Conservation (phyloP, 2,113 vertebrate genomes). For the Etia nguti region DNA sequence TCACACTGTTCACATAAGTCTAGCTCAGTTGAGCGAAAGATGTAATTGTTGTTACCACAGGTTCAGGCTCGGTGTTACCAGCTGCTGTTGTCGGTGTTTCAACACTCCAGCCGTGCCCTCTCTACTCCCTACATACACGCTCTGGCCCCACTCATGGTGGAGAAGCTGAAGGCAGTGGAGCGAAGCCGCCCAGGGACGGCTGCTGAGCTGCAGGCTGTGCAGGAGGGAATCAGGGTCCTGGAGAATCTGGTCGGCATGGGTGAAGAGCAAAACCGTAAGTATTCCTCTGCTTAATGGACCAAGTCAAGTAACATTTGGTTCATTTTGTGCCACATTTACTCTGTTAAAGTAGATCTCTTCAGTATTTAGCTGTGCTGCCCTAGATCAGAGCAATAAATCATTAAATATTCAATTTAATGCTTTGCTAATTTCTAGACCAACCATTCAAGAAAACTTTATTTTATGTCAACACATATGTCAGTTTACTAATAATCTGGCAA, state of each 20-base stretch:
- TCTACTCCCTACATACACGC: slow-evolving; percentile 94
- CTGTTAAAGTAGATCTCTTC: slow-evolving; percentile 1
- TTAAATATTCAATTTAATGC: slow-evolving; percentile 14
- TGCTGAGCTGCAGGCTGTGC: slow-evolving; percentile 87
- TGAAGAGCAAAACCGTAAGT: slow-evolving; percentile 95
- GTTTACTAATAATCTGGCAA: neutral
- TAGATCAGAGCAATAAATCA: neutral
- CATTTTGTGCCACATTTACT: neutral
- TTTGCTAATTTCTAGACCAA: neutral
- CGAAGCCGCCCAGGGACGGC: slow-evolving; percentile 75
- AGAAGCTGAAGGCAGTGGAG: slow-evolving; percentile 92
- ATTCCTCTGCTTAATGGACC: slow-evolving; percentile 6
- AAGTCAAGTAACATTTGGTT: neutral
- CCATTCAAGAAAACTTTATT: neutral
- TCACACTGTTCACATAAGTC: neutral
- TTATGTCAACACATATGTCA: neutral
- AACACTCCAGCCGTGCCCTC: slow-evolving; percentile 89
- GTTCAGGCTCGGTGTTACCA: slow-evolving; percentile 96
- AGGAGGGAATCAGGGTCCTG: slow-evolving; percentile 94
- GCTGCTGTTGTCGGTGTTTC: slow-evolving; percentile 93
- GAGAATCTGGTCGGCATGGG: slow-evolving; percentile 92
- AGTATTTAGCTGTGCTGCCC: slow-evolving; percentile 8
- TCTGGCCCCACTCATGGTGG: slow-evolving; percentile 89
- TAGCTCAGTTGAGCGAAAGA: neutral
- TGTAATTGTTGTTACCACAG: slow-evolving; percentile 57